Percentiles rank a stretch among this genome's conserved stretches.
These are phyloP conservation scores for Chironomus striatipennis DNA, from an alignment of 1,140 invertebrate species.

Conservation along the genomic window DNA sequence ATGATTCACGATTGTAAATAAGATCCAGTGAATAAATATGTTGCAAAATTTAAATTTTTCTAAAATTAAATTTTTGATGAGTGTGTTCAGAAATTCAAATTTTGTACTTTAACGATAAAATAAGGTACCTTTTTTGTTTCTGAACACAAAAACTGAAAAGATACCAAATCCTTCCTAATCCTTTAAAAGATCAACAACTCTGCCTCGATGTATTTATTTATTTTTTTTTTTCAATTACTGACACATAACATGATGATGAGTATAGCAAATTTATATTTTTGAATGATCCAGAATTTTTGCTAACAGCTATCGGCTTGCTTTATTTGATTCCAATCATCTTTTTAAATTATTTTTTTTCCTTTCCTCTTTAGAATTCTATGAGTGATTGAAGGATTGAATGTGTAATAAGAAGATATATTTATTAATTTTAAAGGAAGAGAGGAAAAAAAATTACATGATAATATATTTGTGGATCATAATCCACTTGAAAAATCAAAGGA, in stretches of 20 bases:
- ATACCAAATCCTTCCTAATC: too few relatives aligned
- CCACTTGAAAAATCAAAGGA: slow-evolving; percentile 10
- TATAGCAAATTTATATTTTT: slow-evolving; percentile 15
- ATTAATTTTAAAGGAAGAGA: neutral
- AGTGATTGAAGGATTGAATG: neutral
- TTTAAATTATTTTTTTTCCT: neutral
- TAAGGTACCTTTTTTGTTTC: too few relatives aligned
- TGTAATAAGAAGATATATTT: slow-evolving; percentile 1
- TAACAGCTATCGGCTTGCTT: neutral
- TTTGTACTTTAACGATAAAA: too few relatives aligned
- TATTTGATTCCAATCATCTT: neutral
- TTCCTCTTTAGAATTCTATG: neutral
- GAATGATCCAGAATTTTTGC: neutral
- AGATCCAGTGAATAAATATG: too few relatives aligned
- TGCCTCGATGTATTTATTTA: too few relatives aligned
- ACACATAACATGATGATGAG: slow-evolving; percentile 12
- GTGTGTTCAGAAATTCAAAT: too few relatives aligned
- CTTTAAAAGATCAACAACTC: too few relatives aligned
- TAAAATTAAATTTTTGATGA: too few relatives aligned
- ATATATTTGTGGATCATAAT: slow-evolving; percentile 20
- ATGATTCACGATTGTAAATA: too few relatives aligned
- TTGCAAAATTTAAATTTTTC: too few relatives aligned
- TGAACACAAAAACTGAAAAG: too few relatives aligned
- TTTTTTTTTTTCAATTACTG: slow-evolving; percentile 5
- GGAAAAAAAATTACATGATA: neutral